These are phyloP conservation scores for Calameuta pallipes DNA, from an alignment of 2,888 invertebrate species.

Conservation along the genomic window DNA sequence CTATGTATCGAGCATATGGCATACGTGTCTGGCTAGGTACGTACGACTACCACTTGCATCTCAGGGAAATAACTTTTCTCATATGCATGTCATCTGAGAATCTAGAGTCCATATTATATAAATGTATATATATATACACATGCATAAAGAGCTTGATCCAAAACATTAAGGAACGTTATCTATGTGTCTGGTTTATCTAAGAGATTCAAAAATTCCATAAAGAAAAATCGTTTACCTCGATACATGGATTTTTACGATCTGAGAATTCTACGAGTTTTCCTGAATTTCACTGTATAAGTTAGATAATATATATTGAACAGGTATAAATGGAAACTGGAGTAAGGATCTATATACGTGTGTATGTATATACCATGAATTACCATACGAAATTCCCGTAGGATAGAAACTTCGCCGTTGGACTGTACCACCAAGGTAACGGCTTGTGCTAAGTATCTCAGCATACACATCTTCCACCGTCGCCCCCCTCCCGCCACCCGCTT, in stretches of 20 bases:
- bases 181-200: neutral
- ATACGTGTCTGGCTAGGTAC: neutral
- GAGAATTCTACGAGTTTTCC: neutral
- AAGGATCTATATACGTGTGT: conserved; percentile 11
- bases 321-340: neutral
- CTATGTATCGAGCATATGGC: conserved; percentile 48
- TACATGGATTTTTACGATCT: neutral
- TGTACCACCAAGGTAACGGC: conserved; percentile 43
- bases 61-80: conserved; percentile 12
- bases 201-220: neutral
- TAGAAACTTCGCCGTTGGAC: conserved; percentile 32
- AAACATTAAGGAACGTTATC: neutral
- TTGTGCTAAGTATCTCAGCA: conserved; percentile 42
- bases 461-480: conserved; percentile 34
- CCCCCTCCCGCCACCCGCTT: conserved; percentile 4
- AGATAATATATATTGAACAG: neutral
- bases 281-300: neutral
- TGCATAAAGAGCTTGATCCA: neutral
- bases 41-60: neutral
- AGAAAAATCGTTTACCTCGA: neutral
- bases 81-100: conserved; percentile 24
- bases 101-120: conserved; percentile 2
- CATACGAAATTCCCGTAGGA: conserved; percentile 7
- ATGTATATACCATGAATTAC: conserved; percentile 21
- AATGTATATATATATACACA: neutral